Evolutionary conservation across 1,140 invertebrate genomes (phyloP), one percentile per base, ranked within the genome.

Genomic region (Bombus superbus): DNA sequence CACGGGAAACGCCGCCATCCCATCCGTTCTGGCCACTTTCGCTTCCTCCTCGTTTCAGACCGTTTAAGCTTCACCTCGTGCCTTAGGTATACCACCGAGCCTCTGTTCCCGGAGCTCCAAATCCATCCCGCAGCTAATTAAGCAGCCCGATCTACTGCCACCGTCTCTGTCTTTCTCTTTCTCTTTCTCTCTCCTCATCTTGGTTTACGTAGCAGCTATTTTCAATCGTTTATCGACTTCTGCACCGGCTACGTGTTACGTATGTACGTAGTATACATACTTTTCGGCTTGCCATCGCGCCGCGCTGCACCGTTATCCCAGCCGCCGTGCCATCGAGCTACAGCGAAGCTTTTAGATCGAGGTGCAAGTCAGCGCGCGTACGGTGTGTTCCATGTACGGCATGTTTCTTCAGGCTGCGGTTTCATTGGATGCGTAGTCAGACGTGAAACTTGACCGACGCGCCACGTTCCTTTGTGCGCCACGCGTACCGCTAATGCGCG

Each of bases 171-270:
- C 13, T 13, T 10, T 1, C 13, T 47, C 1, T 47, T 10, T 47
- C 11, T 59, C 62, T 66, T 5, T 66, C n/a, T 32, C 5, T 86
- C 75, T 86, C 35, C 6, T 75, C 35, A 75, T 80, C 79, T 76
- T 68, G 69, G 80, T 87, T 81, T 83, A 85, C 71, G 72, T 74
- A 72, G 72, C 75, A 62, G 85, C 75, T 90, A 89, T 91, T 91
- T 90, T 80, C 64, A 85, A 89, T 87, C 83, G 81, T 89, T 89
- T 89, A 88, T 89, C 89, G 88, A 88, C 88, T 85, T 81, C 82
- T 89, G 69, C 64, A 81, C 68, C 73, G 62, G 59, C 62, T 66
- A 32, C 75, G 75, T 71, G 74, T 79, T 78, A 78, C 85, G 72
- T 66, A 66, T 62, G 62, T 71, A 81, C 75, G 47, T 53, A 53